These are phyloP conservation scores for Smittia sp. DNA, from an alignment of 2,888 invertebrate species.

Conservation along the genomic window DNA sequence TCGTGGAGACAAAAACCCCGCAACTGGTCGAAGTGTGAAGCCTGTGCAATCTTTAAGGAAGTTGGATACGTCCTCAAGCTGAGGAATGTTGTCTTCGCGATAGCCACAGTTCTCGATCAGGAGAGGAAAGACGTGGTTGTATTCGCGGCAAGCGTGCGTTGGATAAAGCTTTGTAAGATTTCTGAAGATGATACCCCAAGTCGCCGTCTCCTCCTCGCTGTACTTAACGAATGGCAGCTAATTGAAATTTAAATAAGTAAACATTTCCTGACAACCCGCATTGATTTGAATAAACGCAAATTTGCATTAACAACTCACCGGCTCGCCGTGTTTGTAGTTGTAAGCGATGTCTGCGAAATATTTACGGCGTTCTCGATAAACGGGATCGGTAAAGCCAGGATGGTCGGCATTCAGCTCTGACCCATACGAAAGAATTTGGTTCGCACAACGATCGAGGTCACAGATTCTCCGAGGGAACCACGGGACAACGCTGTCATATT, in stretches of 20 bases:
- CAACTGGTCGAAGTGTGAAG: constrained; percentile 93
- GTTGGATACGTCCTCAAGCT: constrained; percentile 92
- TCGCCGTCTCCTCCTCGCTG: constrained; percentile 79
- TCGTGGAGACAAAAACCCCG: constrained; percentile 92
- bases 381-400: constrained; percentile 95
- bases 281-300: background rate
- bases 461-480: constrained; percentile 96
- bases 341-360: constrained; percentile 95
- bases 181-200: constrained; percentile 88
- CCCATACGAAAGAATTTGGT: constrained; percentile 96
- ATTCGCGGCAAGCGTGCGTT: constrained; percentile 94
- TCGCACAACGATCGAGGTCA: constrained; percentile 93
- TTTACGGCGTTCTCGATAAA: constrained; percentile 80
- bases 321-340: constrained; percentile 90
- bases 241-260: constrained; percentile 2
- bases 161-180: constrained; percentile 86
- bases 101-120: constrained; percentile 94
- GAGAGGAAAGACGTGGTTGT: constrained; percentile 93
- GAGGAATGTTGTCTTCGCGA: constrained; percentile 92
- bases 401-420: constrained; percentile 92
- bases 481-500: constrained; percentile 75
- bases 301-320: constrained; percentile 47
- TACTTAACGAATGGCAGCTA: constrained; percentile 85
- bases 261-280: background rate
- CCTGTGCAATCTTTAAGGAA: constrained; percentile 97